Evolutionary conservation across 2,888 invertebrate genomes (phyloP), one percentile per base, ranked within the genome.

Genomic region (Suillia variegata): DNA sequence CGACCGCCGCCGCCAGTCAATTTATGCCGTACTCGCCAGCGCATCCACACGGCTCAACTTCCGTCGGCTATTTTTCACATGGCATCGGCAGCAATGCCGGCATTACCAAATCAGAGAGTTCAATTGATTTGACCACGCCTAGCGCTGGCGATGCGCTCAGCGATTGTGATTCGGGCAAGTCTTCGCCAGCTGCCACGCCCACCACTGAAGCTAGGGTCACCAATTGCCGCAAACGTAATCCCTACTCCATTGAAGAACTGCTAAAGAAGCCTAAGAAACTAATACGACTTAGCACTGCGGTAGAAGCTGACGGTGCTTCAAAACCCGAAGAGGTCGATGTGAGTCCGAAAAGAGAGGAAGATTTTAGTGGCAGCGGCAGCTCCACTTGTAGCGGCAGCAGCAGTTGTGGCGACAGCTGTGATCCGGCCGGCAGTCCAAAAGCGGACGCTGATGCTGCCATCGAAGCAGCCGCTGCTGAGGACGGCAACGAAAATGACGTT

Each of bases 231-330:
- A 81, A 92, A 78, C 87, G 89, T 63, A 93, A 92, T 76, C 93
- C 93, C 0, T 94, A 94, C 75, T 93, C 93, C 1, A 94, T 94
- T 75, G 94, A 93, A 70, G 94, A 94, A 74, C 79, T 94, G 8
- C 76, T 94, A 24, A 94, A 93, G 76, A 92, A 92, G 69, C 92
- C 92, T 0, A 89, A 88, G 64, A 89, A 88, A 74, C 73, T 79
- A 1, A 55, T 73, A 20, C 74, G 76, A 0, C 58, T 75, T 0
- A 67, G 57, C 33, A 59, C 64, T 45, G 53, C 47, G 18, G 33
- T 33, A 42, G 58, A 58, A 18, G 61, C 53, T 1, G 60, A 42
- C 22, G 15, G 42, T 55, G n/a, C n/a, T n/a, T n/a, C n/a, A n/a
- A 49, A 22, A 24, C 17, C 20, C 20, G 33, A 51, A 21, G 54